phyloP scores from a whole-genome alignment of 2,113 vertebrate genomes.

The Tachycineta bicolor region DNA sequence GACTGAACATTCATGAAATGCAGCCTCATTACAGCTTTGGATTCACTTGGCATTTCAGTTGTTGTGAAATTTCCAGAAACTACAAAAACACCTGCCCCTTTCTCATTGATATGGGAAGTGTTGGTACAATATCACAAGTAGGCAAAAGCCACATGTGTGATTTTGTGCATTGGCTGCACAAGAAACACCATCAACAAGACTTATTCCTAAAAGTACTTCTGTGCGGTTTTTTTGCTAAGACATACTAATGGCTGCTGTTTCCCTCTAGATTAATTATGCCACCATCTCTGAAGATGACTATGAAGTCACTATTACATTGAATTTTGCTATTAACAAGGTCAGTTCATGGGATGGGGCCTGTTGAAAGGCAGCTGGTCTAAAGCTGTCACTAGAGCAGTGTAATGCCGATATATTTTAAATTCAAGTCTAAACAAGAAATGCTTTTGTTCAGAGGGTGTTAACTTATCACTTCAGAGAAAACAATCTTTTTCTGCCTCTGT shows the following conservation, averaged over 20 bases:
- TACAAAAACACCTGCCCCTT: neutral
- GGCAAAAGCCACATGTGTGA: neutral
- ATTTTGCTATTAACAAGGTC: constrained; percentile 80
- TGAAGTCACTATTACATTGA: constrained; percentile 86
- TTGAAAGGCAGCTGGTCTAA: neutral
- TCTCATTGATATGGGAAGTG: neutral
- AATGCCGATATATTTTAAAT: neutral
- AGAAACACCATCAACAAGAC: neutral
- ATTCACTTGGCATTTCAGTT: neutral
- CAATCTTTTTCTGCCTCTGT: neutral
- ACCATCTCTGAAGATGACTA: constrained; percentile 80
- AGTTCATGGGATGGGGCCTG: neutral
- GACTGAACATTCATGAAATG: neutral
- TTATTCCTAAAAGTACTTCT: neutral
- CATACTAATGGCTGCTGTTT: constrained; percentile 9
- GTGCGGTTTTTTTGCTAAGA: neutral
- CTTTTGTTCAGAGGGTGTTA: neutral
- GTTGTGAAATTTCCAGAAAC: neutral
- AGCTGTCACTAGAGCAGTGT: neutral
- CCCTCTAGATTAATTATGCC: constrained; percentile 85
- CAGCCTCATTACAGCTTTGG: neutral
- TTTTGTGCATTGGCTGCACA: neutral
- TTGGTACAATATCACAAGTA: neutral
- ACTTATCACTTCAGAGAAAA: neutral
- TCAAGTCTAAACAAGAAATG: neutral